Evolutionary conservation across 2,113 vertebrate species (phyloP), one percentile per base, ranked within the genome.

Genomic region (Oncorhynchus gorbuscha): DNA sequence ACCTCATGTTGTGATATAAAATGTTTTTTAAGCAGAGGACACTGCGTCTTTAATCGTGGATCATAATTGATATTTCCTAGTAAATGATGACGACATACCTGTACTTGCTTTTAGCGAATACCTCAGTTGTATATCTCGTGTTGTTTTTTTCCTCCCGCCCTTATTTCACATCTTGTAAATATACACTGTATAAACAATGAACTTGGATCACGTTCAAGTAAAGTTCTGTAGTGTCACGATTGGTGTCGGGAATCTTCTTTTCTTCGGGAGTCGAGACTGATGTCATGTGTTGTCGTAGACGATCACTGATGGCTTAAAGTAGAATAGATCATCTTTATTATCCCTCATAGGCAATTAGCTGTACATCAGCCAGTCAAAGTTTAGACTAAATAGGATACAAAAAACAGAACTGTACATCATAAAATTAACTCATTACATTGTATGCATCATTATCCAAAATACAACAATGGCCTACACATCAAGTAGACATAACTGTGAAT

Each of bases 1-100:
- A 94, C 93, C 93, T 94, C 93, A 94, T 93, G 93, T 93, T 94
- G 92, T 94, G 92, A 94, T 93, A 94, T 90, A 90, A 91, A 89
- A 92, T 91, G 86, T 92, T 93, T 93, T 93, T 90, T 92, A 93
- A 91, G 90, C 93, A 92, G 88, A 91, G 76, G 88, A 92, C 88
- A 88, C 92, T 92, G 91, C 91, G 91, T 92, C 91, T 91, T 81
- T 88, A 91, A 91, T 86, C 86, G 89, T 93, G 89, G 83, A 90
- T 91, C 88, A 90, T 87, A 84, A 90, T 89, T 86, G 83, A 90
- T 90, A 90, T 91, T 92, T 92, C 91, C 89, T 87, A 91, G 83
- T 88, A 91, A 89, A 92, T 87, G 64, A 89, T 87, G 67, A 89
- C 90, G 67, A 89, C 90, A 89, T 86, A 91, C 84, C 82, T 91